Evolutionary conservation across 1,140 invertebrate species (phyloP), one percentile per base, ranked within the genome.

Genomic region (Cyclargus thomasi): DNA sequence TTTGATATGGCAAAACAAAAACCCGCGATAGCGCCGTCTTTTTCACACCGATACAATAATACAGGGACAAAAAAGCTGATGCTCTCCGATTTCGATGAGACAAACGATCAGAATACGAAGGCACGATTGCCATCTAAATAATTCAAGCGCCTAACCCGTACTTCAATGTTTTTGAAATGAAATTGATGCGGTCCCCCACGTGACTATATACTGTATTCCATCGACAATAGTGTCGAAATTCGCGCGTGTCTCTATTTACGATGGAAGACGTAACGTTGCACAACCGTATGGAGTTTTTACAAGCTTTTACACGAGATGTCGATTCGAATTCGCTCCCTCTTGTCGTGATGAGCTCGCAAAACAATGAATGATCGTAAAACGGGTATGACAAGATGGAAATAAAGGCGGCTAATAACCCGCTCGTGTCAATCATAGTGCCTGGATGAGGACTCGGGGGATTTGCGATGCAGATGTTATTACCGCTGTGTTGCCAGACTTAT

Each of bases 51-150:
- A 47, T 71, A 63, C 63, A 47, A 71, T 63, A 62, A 71, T 65
- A 6, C 47, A 63, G 72, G 64, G 68, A 74, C 68, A 68, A 70
- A 74, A 72, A 67, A 69, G 62, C 55, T 21, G 10, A 53, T 64
- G 65, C 57, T 67, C 62, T 64, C 29, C 59, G 39, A 68, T 67
- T 68, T 72, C 79, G 76, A 85, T 84, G 84, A 85, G 81, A 85
- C 80, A 78, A 85, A 85, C 80, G 83, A 88, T 88, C 80, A 81
- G 79, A 83, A 85, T 83, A 84, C 82, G 75, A 80, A 88, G 76
- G 77, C 81, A 82, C 78, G 85, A 89, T 87, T 89, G 83, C 80
- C 80, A 83, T 84, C 81, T 89, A 87, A 89, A 89, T 89, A 86
- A 88, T 88, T 88, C 86, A 88, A 76, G 76, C 80, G 70, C 75